These are phyloP conservation scores for Latheticus oryzae DNA, from an alignment of 2,888 invertebrate species.

Conservation along the genomic window DNA sequence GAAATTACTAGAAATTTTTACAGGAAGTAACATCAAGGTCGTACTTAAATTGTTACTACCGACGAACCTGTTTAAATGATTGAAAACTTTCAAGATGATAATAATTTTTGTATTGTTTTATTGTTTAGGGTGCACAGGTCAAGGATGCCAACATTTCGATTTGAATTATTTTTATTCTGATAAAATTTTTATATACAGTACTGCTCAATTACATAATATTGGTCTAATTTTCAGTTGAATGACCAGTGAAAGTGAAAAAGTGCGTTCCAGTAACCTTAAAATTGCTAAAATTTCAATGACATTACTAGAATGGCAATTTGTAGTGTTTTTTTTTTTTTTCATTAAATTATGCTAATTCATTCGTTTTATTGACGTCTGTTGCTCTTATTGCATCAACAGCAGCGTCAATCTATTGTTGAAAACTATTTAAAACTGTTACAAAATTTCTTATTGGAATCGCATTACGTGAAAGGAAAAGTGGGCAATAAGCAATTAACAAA, in stretches of 20 bases:
- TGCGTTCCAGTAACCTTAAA: constrained; percentile 1
- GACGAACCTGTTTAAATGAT: too few species aligned
- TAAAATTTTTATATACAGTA: constrained; percentile 7
- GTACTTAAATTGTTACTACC: too few species aligned
- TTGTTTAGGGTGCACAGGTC: constrained; percentile 24
- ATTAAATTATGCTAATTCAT: too few species aligned
- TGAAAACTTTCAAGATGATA: constrained; percentile 5
- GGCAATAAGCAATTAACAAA: too few species aligned
- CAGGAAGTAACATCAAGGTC: constrained; percentile 2
- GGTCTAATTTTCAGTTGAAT: constrained; percentile 15
- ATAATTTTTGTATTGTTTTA: constrained; percentile 13
- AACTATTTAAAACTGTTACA: too few species aligned
- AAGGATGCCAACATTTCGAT: constrained; percentile 11
- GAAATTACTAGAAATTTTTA: neutral
- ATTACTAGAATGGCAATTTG: neutral
- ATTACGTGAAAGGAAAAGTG: too few species aligned
- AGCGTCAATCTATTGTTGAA: too few species aligned
- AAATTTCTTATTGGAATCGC: too few species aligned
- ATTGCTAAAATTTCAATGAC: too few species aligned
- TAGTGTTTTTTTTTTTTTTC: too few species aligned
- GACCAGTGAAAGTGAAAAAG: constrained; percentile 31
- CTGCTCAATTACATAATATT: constrained; percentile 9
- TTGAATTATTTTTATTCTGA: neutral
- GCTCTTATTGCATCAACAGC: too few species aligned
- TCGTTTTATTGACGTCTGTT: too few species aligned